Base-by-base conservation (phyloP, 2,113 vertebrate genomes). In the Albula goreensis region DNA sequence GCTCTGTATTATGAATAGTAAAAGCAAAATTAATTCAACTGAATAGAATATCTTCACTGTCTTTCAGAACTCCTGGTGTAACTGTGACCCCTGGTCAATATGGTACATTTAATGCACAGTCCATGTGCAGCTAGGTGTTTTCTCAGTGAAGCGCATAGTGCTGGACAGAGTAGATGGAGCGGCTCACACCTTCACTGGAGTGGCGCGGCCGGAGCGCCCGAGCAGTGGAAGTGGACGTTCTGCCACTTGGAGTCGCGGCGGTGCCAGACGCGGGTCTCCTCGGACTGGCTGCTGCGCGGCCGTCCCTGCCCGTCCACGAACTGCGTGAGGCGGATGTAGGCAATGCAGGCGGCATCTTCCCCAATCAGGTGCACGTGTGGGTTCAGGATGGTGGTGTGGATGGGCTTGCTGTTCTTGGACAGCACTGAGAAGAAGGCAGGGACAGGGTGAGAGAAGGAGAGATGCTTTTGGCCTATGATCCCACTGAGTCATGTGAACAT, bases 171-270 rank as follows among this genome's bases (percentile, higher is more conserved):
- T 41, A 41, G 78, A 4, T 12, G 48, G 31, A 49, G 78, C 17
- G 53, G 49, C 2, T 17, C 78, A 2, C 91, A 98, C 98, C 97
- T 93, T 97, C 97, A 99, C 96, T 99, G 98, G 89, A 98, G 96
- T 0, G 97, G 98, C 63, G 98, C 97, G 0, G 97, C 98, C 0
- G 98, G 97, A 0, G 98, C 98, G 3, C 98, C 98, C 52, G 98
- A 99, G 95, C 98, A 98, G 95, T 99, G 98, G 96, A 98, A 99
- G 93, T 98, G 98, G 89, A 99, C 97, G 57, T 98, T 99, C 94
- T 98, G 98, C 98, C 98, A 99, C 95, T 97, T 98, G 94, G 97
- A 95, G 5, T 99, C 98, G 0, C 98, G 96, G 89, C 98, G 98
- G 91, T 99, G 98, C 98, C 98, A 99, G 70, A 99, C 98, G 0